Conservation (phyloP, 2,888 invertebrate species). For the Idaea aversata region DNA sequence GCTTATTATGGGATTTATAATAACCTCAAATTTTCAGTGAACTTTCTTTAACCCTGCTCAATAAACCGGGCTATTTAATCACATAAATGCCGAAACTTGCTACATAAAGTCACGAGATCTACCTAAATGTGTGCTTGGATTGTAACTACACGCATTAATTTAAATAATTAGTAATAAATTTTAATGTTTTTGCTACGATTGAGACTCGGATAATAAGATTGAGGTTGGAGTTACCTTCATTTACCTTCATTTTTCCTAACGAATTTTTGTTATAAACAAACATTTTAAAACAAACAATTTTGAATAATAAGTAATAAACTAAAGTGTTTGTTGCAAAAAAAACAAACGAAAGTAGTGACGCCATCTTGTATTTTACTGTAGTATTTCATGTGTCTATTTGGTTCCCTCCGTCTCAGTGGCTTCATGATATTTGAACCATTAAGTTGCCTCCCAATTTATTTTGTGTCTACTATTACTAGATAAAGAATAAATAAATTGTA, state of each 20-base stretch:
- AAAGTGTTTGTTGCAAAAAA: too few species aligned
- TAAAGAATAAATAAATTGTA: too few species aligned
- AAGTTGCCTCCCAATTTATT: too few species aligned
- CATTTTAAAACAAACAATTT: neutral
- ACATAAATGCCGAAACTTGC: neutral
- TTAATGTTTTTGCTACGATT: neutral
- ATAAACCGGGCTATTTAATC: slow-evolving; percentile 6
- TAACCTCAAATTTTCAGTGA: slow-evolving; percentile 20
- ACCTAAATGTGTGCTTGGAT: neutral
- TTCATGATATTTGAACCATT: too few species aligned
- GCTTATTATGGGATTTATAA: slow-evolving; percentile 24
- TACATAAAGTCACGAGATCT: neutral
- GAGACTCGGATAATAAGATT: neutral
- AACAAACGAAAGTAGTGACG: too few species aligned
- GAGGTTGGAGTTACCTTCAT: neutral
- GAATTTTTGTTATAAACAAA: neutral
- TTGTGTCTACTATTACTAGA: too few species aligned
- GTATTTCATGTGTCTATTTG: too few species aligned
- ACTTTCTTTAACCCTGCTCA: slow-evolving; percentile 19
- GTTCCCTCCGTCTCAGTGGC: too few species aligned
- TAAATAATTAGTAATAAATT: neutral
- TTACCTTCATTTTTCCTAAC: neutral
- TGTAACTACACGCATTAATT: slow-evolving; percentile 1
- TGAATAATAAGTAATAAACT: too few species aligned
- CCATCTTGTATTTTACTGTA: too few species aligned